A percentile compares a stretch with the other conserved stretches of the same genome.
Evolutionary conservation across 2,797 vertebrate species (phyloP).

Genomic region (Emydoidea blandingii): DNA sequence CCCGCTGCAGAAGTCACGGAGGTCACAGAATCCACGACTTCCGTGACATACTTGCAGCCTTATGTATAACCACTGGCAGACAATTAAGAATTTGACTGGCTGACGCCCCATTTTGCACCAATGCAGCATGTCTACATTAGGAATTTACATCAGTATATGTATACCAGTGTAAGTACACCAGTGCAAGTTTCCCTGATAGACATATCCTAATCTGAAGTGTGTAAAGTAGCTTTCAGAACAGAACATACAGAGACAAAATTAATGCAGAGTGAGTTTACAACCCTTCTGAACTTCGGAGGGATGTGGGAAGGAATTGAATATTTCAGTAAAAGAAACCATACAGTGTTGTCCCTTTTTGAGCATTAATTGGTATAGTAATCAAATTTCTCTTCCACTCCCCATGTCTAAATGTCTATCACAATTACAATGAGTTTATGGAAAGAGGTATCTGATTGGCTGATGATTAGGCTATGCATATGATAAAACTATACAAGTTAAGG

Average conservation of each 20-base stretch:
- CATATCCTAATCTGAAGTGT: fast-evolving
- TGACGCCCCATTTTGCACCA: fast-evolving
- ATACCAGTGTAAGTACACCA: no score
- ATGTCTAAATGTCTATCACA: not conserved
- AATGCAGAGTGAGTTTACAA: not conserved
- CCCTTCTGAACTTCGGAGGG: not conserved
- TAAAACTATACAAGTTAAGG: no score
- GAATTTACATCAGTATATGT: not conserved
- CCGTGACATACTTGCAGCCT: no score
- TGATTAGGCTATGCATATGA: no score
- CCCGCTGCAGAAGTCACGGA: no score
- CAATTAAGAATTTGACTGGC: not conserved
- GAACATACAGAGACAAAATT: not conserved
- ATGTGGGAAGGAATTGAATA: not conserved
- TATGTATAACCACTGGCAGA: fast-evolving
- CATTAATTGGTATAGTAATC: not conserved
- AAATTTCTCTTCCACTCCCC: not conserved
- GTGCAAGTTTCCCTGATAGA: not conserved
- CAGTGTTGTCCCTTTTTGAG: not conserved
- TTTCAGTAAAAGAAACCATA: not conserved
- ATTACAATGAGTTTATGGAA: no score
- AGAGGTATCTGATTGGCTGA: not conserved
- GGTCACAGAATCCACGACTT: no score
- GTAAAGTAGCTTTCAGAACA: not conserved
- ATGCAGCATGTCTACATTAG: not conserved